Conservation (phyloP, 2,888 invertebrate genomes). For the Caradrina clavipalpis region DNA sequence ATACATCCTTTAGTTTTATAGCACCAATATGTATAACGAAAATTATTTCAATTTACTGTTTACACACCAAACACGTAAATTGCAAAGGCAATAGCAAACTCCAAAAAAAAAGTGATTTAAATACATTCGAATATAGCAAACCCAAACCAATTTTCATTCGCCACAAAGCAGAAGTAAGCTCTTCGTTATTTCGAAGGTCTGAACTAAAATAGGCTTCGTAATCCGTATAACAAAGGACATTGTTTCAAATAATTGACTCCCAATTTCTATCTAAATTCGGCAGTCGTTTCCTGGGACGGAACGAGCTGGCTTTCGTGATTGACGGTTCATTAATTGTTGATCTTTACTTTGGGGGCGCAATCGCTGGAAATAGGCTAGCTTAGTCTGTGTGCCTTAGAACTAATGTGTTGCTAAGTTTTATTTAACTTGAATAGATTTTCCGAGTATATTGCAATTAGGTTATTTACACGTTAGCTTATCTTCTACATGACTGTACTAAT, state of each 20-base stretch:
- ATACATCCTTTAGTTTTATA: too few species aligned
- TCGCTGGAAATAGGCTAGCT: neutral
- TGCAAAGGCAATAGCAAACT: too few species aligned
- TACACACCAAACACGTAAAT: too few species aligned
- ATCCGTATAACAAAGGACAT: neutral
- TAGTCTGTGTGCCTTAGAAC: neutral
- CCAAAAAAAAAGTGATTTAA: too few species aligned
- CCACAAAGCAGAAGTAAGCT: neutral
- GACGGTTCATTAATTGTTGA: constrained; percentile 32
- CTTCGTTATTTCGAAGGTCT: neutral
- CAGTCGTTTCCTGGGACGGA: constrained; percentile 9
- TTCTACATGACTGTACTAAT: too few species aligned
- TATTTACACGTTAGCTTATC: too few species aligned
- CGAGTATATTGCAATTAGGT: too few species aligned
- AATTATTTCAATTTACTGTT: too few species aligned
- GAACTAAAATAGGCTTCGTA: neutral
- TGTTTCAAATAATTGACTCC: constrained; percentile 25
- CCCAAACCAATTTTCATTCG: neutral
- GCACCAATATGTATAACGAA: too few species aligned
- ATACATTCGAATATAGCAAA: neutral
- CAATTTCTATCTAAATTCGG: constrained; percentile 17
- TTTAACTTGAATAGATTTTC: neutral
- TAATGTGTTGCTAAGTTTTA: neutral
- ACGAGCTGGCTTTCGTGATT: constrained; percentile 26
- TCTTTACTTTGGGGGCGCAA: constrained; percentile 1